Percentiles rank a stretch among this genome's conserved stretches.
These are phyloP conservation scores for Urosaurus nigricauda DNA, from an alignment of 2,797 vertebrate genomes.

Conservation along the genomic window DNA sequence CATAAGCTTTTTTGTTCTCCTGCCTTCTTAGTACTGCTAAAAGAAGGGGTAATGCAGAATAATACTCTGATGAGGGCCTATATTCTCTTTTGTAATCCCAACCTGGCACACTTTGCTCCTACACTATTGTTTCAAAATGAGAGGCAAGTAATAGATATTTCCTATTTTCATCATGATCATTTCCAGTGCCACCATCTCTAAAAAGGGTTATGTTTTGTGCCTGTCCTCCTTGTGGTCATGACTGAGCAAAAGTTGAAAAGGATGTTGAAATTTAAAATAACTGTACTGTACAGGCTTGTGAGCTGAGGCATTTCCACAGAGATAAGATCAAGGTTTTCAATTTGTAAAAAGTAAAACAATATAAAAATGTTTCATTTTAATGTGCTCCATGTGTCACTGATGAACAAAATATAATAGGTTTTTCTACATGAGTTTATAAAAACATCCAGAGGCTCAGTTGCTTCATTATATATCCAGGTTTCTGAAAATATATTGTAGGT, in stretches of 20 bases:
- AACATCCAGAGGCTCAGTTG: conserved; percentile 61
- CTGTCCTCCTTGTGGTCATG: conserved; percentile 11
- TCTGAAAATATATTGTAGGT: conserved; percentile 51
- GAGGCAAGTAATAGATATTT: conserved; percentile 6
- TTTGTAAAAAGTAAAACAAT: conserved; percentile 67
- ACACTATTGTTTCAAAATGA: background rate
- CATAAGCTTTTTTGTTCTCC: background rate
- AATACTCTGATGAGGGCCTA: background rate
- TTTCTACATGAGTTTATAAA: conserved; percentile 67
- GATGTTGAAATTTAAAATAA: conserved; percentile 38
- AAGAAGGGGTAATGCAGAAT: background rate
- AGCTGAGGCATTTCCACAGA: conserved; percentile 61
- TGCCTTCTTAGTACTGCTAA: background rate
- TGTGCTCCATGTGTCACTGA: conserved; percentile 63
- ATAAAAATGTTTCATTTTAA: conserved; percentile 70
- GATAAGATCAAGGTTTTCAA: conserved; percentile 68
- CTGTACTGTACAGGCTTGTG: conserved; percentile 28
- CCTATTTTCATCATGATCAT: background rate
- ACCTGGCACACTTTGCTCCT: background rate
- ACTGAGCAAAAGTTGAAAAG: conserved; percentile 46
- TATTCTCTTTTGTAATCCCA: background rate
- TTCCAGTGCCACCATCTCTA: conserved; percentile 17
- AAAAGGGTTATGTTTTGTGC: background rate
- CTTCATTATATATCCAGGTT: conserved; percentile 57
- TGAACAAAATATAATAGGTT: conserved; percentile 60